Conservation (phyloP, 2,113 vertebrate species). For the Oreocharis arfaki region DNA sequence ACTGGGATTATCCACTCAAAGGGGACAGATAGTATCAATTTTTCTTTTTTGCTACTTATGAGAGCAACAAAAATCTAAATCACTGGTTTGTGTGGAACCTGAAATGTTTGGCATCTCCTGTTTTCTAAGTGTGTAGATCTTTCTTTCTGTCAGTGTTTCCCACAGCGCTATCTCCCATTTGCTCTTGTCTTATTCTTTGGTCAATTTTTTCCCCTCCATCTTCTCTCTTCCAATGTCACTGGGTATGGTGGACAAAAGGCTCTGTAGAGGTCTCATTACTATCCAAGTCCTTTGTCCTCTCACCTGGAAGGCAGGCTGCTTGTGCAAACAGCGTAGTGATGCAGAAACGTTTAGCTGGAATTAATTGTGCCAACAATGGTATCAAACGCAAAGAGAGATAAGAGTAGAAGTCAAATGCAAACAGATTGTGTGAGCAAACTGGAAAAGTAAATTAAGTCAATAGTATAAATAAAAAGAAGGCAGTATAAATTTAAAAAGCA, state of each 20-base stretch:
- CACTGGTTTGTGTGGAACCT: background rate
- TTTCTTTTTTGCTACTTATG: background rate
- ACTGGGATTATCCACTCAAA: background rate
- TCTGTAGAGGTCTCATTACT: background rate
- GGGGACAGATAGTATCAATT: rapidly evolving
- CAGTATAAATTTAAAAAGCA: background rate
- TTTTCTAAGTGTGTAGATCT: background rate
- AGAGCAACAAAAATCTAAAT: background rate
- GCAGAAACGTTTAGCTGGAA: background rate
- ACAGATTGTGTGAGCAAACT: background rate
- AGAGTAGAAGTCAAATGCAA: background rate
- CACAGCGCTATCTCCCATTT: rapidly evolving
- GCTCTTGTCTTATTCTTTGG: background rate
- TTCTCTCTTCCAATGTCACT: background rate
- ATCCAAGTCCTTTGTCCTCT: background rate
- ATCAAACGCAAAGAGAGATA: background rate
- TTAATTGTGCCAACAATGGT: background rate
- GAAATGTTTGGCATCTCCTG: background rate
- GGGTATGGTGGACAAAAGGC: rapidly evolving
- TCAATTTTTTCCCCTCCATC: background rate
- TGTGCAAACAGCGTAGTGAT: background rate
- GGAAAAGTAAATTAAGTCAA: background rate
- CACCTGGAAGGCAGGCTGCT: background rate
- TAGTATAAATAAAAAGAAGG: background rate
- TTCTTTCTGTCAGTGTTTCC: background rate